Percentiles rank a stretch among this genome's conserved stretches.
Conservation (phyloP, 64 coral and sea anemone species). For the Exaiptasia diaphana region DNA sequence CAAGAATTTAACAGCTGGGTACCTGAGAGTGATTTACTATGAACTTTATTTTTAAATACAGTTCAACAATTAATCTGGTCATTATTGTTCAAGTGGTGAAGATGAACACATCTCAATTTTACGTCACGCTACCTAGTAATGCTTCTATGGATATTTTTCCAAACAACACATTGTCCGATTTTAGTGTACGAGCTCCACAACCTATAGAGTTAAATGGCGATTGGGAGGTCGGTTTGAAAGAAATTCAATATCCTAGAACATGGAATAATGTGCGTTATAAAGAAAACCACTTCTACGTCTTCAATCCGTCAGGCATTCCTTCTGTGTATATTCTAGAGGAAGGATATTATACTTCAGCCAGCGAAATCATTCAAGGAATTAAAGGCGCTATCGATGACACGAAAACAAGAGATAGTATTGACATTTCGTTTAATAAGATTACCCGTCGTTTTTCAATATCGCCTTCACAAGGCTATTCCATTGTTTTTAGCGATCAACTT, state of each 20-base stretch:
- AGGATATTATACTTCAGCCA: neutral
- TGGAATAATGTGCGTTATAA: conserved; percentile 14
- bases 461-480: neutral
- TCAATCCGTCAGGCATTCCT: neutral
- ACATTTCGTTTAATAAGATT: neutral
- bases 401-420: neutral
- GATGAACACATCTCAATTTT: neutral
- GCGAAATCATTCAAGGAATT: neutral
- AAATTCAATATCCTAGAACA: conserved; percentile 35
- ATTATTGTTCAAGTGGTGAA: neutral
- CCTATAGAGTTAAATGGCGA: neutral
- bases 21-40: conserved; percentile 1
- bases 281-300: neutral
- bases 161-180: conserved; percentile 28
- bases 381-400: neutral
- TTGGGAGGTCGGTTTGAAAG: conserved; percentile 29
- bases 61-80: neutral
- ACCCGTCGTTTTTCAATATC: conserved; percentile 2
- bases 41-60: neutral
- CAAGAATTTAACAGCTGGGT: conserved; percentile 19
- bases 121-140: conserved; percentile 37
- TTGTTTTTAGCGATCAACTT: neutral
- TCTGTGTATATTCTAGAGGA: neutral
- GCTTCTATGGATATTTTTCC: conserved; percentile 30
- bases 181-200: conserved; percentile 18